Base-by-base conservation (phyloP, 2,888 invertebrate genomes). In the Tetanocera ferruginea region DNA sequence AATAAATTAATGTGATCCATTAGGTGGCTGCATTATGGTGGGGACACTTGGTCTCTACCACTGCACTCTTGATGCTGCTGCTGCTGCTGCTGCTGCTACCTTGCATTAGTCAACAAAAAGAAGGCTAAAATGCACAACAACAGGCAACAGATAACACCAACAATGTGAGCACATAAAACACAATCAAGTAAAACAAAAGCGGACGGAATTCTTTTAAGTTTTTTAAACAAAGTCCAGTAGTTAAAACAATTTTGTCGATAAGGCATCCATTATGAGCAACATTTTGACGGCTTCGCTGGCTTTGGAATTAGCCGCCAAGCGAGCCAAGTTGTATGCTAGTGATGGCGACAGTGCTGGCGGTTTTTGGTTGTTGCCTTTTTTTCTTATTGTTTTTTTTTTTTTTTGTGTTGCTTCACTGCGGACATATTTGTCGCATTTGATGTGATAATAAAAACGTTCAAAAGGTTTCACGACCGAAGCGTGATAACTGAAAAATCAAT, bases 181-280 rank as follows among this genome's bases (percentile, higher is more conserved):
- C 57, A n/a, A 25, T 51, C 28, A 52, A 31, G 43, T 49, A 62
- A 72, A 64, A 49, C 52, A 34, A 23, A 64, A 52, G 55, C 72
- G 43, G 55, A n/a, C 67, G 72, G 67, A 62, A 37, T 31, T 66
- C 72, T 77, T 73, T 77, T 55, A 73, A 73, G 73, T 69, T 66
- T 57, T n/a, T 67, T 57, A 81, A 83, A 75, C 85, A 81, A 87
- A 87, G 84, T 87, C 87, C 87, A 85, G 87, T 87, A 87, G 87
- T 86, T 87, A 86, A 87, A 87, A 85, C 87, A 86, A 86, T 87
- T 87, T 86, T 79, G 79, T 79, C 81, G 86, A 86, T 86, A 86
- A 86, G 84, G 84, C 86, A 83, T 87, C 87, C 87, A 87, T 87
- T 87, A 87, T 87, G 87, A 87, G 85, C 86, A 87, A 86, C 87